phyloP scores from a whole-genome alignment of 2,113 vertebrate genomes.

The Polypterus bichir region DNA sequence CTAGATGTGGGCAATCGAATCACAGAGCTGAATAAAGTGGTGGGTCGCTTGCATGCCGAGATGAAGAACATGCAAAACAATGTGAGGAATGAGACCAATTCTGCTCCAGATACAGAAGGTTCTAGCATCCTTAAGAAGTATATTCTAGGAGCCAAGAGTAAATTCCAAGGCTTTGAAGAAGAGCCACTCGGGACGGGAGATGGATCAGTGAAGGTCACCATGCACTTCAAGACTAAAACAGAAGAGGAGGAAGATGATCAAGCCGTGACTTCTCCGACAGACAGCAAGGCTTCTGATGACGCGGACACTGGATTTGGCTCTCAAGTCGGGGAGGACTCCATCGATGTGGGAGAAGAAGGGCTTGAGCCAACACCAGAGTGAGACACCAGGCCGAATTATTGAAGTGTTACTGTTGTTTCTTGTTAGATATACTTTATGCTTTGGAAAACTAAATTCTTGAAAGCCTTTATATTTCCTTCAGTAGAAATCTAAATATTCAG shows the following conservation, averaged over 20 bases:
- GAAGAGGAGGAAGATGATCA: constrained; percentile 19
- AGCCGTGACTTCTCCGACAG: constrained; percentile 32
- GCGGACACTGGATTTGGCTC: constrained; percentile 42
- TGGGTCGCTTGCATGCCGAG: constrained; percentile 55
- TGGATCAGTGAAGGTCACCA: constrained; percentile 28
- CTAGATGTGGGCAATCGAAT: constrained; percentile 71
- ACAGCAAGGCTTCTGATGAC: constrained; percentile 46
- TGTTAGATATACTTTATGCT: no score
- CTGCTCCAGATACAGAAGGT: constrained; percentile 18
- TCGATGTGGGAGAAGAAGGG: constrained; percentile 1
- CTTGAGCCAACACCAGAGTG: no score
- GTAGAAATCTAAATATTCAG: no score
- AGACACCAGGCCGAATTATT: no score
- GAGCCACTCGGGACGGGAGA: constrained; percentile 16
- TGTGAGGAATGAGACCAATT: no score
- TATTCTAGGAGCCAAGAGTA: constrained; percentile 63
- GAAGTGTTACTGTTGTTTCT: no score
- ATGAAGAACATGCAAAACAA: constrained; percentile 35
- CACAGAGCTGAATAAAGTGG: constrained; percentile 65
- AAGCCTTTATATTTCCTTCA: no score
- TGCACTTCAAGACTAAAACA: constrained; percentile 22
- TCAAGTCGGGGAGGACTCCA: constrained; percentile 27
- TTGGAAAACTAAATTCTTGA: no score
- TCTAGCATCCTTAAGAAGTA: constrained; percentile 61
- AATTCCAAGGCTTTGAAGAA: constrained; percentile 54